Percentiles rank a stretch among this genome's conserved stretches.
These are phyloP conservation scores for Drosophila conformis DNA, from an alignment of 2,888 invertebrate species.

Conservation along the genomic window DNA sequence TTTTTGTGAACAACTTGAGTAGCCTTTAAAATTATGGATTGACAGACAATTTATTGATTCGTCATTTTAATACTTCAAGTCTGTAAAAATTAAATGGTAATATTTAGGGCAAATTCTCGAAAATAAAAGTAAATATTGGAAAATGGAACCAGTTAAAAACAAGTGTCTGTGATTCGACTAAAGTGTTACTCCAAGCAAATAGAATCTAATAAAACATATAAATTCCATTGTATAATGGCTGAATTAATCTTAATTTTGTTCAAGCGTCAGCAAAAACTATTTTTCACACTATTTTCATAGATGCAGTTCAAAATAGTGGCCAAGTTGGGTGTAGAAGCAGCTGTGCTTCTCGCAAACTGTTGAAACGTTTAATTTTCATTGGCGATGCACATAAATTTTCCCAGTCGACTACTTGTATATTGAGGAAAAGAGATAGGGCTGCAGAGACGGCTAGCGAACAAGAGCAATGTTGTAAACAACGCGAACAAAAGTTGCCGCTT, in stretches of 20 bases:
- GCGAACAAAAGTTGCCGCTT: conserved; percentile 64
- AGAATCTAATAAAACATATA: conserved; percentile 63
- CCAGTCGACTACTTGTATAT: conserved; percentile 53
- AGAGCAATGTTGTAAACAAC: conserved; percentile 63
- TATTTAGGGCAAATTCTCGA: too few relatives aligned
- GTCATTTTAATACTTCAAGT: not conserved
- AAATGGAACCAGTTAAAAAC: not conserved
- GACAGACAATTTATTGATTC: not conserved
- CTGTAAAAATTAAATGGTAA: not conserved
- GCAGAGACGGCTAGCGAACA: not conserved
- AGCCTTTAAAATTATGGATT: not conserved
- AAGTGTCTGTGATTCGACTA: too few relatives aligned
- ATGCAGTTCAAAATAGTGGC: conserved; percentile 26
- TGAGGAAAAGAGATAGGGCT: not conserved
- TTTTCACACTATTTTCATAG: conserved; percentile 62
- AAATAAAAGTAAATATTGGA: not conserved
- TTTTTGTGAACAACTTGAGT: not conserved
- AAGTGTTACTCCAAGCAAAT: not conserved
- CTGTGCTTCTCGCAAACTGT: conserved; percentile 41
- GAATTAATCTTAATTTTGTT: conserved; percentile 65
- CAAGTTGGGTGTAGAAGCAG: conserved; percentile 49
- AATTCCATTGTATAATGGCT: conserved; percentile 55
- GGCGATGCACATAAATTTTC: conserved; percentile 66
- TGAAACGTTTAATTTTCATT: conserved; percentile 70
- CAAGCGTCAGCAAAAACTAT: conserved; percentile 37